Base-by-base conservation (phyloP, 2,888 invertebrate genomes). In the Synanthedon vespiformis region DNA sequence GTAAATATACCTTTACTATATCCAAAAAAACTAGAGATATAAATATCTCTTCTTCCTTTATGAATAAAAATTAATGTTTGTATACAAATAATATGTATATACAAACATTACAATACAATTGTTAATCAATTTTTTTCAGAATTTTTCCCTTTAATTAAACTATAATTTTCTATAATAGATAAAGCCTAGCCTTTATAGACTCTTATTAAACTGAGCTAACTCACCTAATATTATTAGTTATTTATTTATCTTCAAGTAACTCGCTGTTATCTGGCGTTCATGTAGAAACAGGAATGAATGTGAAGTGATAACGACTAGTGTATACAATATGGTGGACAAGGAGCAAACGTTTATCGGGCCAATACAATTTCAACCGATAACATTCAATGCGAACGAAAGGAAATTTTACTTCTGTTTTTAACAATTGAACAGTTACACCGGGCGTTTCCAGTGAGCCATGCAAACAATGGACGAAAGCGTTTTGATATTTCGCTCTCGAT, bases 251-350 rank as follows among this genome's bases (percentile, higher is more conserved):
- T 13, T 13, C 4, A 14, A 44, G 44, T 14, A 44, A 44, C n/a
- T n/a, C n/a, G 13, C 13, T 44, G 13, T 44, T 44, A 44, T 44
- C 44, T 44, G 41, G 14, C 5, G 13, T 44, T 13, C 44, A 44
- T 44, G 14, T 44, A 44, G 44, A 57, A 54, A 59, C 62, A 57
- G 61, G 61, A 56, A 66, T 65, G 67, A 70, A 68, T 68, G 62
- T 61, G 61, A 66, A 63, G 22, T 61, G 53, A 49, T 44, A 44
- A 44, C 44, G 11, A 4, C 5, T 14, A 13, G 6, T n/a, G 13
- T 13, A 4, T 44, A 44, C 44, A 44, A 14, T 14, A 44, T 44
- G 44, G n/a, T 44, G 44, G 44, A n/a, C 14, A 44, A 44, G 44
- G 14, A 44, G 44, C 44, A 13, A 11, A 44, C 44, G 44, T 44